Evolutionary conservation across 1,140 invertebrate species (phyloP).

Genomic region (Bombyx mandarina): DNA sequence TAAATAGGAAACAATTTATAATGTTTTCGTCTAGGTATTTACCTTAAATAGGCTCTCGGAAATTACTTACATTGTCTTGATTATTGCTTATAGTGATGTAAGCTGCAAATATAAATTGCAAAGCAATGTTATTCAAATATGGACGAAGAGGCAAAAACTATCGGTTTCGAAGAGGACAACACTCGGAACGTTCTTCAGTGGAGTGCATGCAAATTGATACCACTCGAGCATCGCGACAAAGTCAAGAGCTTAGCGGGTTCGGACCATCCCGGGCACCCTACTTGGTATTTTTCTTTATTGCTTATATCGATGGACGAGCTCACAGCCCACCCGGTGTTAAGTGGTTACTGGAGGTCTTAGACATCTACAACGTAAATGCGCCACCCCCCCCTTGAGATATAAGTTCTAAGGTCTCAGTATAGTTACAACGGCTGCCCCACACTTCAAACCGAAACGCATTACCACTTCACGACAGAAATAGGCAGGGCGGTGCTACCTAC

Average conservation of each 20-base stretch:
- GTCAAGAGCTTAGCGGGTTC: constrained; percentile 23
- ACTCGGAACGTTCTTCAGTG: constrained; percentile 38
- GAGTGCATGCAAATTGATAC: constrained; percentile 60
- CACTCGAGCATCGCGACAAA: constrained; percentile 43
- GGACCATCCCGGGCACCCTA: background rate
- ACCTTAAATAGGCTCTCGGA: background rate
- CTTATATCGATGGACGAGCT: no score
- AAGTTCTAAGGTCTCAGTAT: no score
- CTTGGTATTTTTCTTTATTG: no score
- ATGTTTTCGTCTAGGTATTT: background rate
- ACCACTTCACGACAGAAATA: no score
- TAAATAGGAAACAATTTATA: background rate
- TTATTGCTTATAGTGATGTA: constrained; percentile 10
- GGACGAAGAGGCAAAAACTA: constrained; percentile 26
- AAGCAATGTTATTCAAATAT: constrained; percentile 1
- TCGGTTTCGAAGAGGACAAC: constrained; percentile 43
- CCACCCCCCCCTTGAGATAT: no score
- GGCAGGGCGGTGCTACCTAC: no score
- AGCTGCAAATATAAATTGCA: constrained; percentile 23
- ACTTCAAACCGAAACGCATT: no score
- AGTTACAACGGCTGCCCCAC: no score
- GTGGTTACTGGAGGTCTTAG: no score
- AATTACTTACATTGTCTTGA: background rate
- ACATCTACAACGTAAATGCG: no score
- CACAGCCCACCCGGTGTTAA: no score